Conservation (phyloP, 2,113 vertebrate genomes). For the Synodontis membranacea region DNA sequence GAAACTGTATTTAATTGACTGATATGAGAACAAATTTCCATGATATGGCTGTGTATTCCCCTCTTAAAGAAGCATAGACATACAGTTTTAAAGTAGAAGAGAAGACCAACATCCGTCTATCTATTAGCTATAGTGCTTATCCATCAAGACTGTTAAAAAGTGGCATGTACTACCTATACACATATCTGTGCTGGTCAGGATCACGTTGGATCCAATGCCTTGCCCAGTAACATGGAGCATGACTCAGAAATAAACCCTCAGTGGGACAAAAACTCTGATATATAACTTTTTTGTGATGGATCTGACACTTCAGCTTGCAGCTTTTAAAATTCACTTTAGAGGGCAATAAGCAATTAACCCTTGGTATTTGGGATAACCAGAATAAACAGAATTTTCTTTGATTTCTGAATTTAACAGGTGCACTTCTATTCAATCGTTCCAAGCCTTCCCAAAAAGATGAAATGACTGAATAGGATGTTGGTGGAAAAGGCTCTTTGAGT, state of each 20-base stretch:
- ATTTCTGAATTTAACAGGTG: neutral
- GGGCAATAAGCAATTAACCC: slow-evolving; percentile 8
- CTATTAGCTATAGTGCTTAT: no score
- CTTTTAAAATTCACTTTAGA: slow-evolving; percentile 10
- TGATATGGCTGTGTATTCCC: neutral
- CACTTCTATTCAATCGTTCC: neutral
- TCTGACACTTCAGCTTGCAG: slow-evolving; percentile 11
- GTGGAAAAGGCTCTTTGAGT: slow-evolving; percentile 51
- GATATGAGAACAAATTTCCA: neutral
- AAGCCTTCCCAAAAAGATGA: slow-evolving; percentile 1
- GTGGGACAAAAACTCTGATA: neutral
- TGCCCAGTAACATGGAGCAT: neutral
- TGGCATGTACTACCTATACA: neutral
- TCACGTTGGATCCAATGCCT: neutral
- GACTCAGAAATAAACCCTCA: neutral
- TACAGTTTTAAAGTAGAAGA: neutral
- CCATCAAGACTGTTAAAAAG: no score
- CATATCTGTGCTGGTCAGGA: neutral
- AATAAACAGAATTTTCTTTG: neutral
- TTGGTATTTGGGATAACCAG: neutral
- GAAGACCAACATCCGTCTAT: neutral
- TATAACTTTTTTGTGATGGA: slow-evolving; percentile 1
- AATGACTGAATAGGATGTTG: slow-evolving; percentile 41
- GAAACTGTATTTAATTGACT: neutral
- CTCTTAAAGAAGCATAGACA: neutral